A percentile compares a stretch with the other conserved stretches of the same genome.
phyloP scores from a whole-genome alignment of 2,888 invertebrate species.

The Temnothorax unifasciatus region DNA sequence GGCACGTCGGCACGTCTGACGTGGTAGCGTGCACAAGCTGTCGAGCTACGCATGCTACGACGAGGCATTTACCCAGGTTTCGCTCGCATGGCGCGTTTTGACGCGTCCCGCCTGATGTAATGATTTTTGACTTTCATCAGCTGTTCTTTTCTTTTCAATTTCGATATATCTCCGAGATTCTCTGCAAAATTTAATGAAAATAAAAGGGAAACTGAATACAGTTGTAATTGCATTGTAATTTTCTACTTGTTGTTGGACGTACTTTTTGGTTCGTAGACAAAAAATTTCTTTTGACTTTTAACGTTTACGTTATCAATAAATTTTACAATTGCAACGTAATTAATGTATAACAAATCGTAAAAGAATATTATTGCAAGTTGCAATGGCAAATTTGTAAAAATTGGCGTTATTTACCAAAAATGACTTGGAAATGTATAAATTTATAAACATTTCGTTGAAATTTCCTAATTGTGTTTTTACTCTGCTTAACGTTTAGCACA shows the following conservation, averaged over 20 bases:
- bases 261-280: too few relatives aligned
- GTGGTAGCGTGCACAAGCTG: not conserved
- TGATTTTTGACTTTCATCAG: not conserved
- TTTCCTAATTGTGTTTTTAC: not conserved
- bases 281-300: too few relatives aligned
- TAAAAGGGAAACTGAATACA: not conserved
- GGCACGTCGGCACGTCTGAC: not conserved
- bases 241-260: too few relatives aligned
- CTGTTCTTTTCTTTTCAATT: not conserved
- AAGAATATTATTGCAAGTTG: not conserved
- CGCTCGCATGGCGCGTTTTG: not conserved
- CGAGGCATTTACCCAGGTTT: not conserved
- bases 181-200: not conserved
- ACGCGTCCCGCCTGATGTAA: not conserved
- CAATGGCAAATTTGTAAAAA: not conserved
- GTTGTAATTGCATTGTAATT: too few relatives aligned
- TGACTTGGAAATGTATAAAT: not conserved
- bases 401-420: not conserved
- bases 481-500: not conserved
- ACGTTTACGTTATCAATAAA: not conserved
- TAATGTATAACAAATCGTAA: not conserved
- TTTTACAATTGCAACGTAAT: not conserved
- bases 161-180: not conserved
- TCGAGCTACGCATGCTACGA: not conserved
- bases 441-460: too few relatives aligned